A percentile compares a stretch with the other conserved stretches of the same genome.
These are phyloP conservation scores for Deilephila porcellus DNA, from an alignment of 2,888 invertebrate genomes.

Conservation along the genomic window DNA sequence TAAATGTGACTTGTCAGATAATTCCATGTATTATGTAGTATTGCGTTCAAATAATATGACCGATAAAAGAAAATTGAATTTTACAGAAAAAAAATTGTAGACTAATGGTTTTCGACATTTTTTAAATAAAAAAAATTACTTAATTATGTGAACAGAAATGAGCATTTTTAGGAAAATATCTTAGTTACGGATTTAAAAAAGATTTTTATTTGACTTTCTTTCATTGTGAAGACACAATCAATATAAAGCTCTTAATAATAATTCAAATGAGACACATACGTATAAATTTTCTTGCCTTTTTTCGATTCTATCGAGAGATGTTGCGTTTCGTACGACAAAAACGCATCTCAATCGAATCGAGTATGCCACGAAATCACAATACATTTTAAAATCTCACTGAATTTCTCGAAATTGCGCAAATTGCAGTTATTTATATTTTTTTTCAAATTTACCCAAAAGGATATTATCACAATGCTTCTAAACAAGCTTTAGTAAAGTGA, in stretches of 20 bases:
- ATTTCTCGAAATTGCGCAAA: neutral
- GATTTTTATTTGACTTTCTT: neutral
- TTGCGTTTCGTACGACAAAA: neutral
- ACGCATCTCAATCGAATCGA: neutral
- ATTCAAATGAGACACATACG: neutral
- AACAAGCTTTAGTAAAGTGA: too few species aligned
- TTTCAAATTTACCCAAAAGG: neutral
- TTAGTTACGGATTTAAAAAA: neutral
- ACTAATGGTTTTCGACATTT: too few species aligned
- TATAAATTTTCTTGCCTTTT: neutral
- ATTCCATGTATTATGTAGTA: too few species aligned
- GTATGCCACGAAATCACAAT: constrained; percentile 11
- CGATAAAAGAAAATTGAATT: too few species aligned
- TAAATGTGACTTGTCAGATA: too few species aligned
- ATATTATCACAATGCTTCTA: too few species aligned
- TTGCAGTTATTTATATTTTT: neutral
- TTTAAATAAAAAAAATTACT: too few species aligned
- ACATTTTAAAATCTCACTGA: neutral
- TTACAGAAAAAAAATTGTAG: too few species aligned
- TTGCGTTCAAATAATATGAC: too few species aligned
- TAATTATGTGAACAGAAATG: too few species aligned
- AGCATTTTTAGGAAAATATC: too few species aligned
- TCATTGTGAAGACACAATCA: neutral
- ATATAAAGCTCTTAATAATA: neutral
- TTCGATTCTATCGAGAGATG: neutral